Conservation (phyloP, 2,888 invertebrate species). For the Ectobius pallidus region DNA sequence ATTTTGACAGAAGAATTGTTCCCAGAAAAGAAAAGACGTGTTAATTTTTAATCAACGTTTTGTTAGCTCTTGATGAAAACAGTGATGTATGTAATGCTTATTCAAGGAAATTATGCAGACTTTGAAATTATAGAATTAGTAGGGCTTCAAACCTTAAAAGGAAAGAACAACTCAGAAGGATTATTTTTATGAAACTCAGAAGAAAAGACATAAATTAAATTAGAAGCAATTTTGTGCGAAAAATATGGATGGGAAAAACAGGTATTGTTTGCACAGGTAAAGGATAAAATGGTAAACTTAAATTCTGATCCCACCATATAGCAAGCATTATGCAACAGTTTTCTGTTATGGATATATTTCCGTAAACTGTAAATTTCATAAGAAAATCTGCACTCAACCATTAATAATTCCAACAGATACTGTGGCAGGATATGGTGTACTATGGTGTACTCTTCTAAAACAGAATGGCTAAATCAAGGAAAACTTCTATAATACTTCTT, state of each 20-base stretch:
- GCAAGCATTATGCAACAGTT: background rate
- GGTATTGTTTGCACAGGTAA: background rate
- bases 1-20: background rate
- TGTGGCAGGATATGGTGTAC: background rate
- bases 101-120: background rate
- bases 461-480: background rate
- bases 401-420: background rate
- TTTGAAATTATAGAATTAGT: background rate
- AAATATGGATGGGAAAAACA: background rate
- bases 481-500: background rate
- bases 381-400: background rate
- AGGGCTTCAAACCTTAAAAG: background rate
- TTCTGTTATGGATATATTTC: background rate
- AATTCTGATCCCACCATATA: background rate
- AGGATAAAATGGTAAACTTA: background rate
- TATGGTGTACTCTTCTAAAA: background rate
- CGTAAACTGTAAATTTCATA: background rate
- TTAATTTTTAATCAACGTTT: background rate
- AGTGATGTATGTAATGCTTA: background rate
- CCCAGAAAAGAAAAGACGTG: background rate
- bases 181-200: background rate
- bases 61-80: background rate
- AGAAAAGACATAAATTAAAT: background rate
- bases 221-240: background rate
- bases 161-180: background rate